Conservation (phyloP, 2,113 vertebrate species). For the Leiothrix lutea region DNA sequence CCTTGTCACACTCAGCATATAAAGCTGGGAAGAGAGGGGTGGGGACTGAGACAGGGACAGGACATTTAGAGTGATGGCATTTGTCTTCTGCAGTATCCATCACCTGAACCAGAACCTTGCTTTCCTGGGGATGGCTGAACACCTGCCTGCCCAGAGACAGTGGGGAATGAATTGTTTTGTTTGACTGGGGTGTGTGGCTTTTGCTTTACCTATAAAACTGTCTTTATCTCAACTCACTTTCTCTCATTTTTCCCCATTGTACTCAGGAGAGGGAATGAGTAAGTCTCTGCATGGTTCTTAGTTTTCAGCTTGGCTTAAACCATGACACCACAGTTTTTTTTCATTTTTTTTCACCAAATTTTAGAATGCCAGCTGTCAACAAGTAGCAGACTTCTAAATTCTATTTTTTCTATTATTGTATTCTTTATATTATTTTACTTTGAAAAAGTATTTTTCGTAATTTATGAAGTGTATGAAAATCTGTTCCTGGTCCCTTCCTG, state of each 20-base stretch:
- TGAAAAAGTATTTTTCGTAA: background rate
- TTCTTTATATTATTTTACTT: background rate
- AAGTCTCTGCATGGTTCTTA: too few relatives aligned
- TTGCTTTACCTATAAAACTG: background rate
- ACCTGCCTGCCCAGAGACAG: background rate
- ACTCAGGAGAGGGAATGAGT: background rate
- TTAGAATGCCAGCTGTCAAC: background rate
- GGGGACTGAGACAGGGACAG: background rate
- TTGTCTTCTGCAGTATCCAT: background rate
- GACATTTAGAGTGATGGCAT: fast-evolving
- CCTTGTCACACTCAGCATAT: too few relatives aligned
- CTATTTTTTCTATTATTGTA: background rate
- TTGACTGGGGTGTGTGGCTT: background rate
- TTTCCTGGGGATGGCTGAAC: background rate
- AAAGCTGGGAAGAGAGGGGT: background rate
- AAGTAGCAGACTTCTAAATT: background rate
- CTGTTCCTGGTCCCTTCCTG: background rate
- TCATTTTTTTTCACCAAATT: background rate
- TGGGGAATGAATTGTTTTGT: background rate
- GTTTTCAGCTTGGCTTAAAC: background rate
- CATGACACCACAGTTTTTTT: background rate
- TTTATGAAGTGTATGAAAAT: background rate
- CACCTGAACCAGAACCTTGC: background rate
- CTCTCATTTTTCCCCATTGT: background rate
- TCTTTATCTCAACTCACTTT: background rate